phyloP scores from a whole-genome alignment of 2,113 vertebrate species.

The Tringa solitaria region DNA sequence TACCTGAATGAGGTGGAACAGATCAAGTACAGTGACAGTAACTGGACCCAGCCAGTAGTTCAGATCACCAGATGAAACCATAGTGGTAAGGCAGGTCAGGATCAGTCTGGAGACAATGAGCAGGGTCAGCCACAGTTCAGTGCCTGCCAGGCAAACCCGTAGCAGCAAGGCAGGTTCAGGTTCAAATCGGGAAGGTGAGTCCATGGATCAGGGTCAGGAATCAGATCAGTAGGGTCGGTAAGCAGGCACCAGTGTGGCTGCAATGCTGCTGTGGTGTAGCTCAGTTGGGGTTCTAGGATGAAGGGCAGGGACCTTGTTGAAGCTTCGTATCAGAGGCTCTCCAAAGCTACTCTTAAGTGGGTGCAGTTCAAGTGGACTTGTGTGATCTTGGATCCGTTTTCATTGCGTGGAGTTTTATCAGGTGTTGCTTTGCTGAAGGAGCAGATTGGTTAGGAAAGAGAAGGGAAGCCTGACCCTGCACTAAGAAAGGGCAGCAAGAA shows the following conservation, averaged over 20 bases:
- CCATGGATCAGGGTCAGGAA: background rate
- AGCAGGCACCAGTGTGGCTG: background rate
- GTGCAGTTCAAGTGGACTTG: background rate
- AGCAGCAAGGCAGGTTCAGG: background rate
- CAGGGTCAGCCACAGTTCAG: background rate
- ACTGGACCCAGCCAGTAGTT: background rate
- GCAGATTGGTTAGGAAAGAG: background rate
- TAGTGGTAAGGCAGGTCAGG: background rate
- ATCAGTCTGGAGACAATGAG: background rate
- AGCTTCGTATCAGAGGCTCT: background rate
- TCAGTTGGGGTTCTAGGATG: background rate
- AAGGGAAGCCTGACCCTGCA: background rate
- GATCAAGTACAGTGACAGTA: background rate
- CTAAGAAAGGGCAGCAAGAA: background rate
- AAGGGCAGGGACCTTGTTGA: background rate
- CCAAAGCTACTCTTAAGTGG: background rate
- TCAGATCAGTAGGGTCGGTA: rapidly evolving
- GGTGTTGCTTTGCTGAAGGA: background rate
- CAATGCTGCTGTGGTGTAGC: background rate
- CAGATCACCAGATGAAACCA: background rate
- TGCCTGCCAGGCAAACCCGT: background rate
- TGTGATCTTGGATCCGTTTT: background rate
- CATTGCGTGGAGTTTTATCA: background rate
- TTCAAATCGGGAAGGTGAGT: background rate
- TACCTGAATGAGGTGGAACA: background rate